These are phyloP conservation scores for Brachionus rotundiformis DNA, from an alignment of 1,140 invertebrate species.

Conservation along the genomic window DNA sequence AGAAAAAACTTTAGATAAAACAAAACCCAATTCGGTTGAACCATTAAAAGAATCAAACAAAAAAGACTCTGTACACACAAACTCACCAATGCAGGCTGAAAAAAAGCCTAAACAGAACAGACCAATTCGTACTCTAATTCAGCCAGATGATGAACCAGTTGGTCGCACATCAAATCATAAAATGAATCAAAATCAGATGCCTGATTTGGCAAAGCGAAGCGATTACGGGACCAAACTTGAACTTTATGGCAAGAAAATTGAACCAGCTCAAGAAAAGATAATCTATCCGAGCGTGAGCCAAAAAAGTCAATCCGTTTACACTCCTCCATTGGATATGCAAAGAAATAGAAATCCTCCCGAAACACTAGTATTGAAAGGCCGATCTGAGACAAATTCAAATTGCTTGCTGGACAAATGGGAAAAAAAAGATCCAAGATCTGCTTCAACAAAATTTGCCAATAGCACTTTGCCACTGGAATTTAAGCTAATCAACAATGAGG, in stretches of 20 bases:
- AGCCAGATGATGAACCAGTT: neutral
- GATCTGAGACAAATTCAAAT: neutral
- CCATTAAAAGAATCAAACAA: slow-evolving; percentile 32
- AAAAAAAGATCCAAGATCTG: neutral
- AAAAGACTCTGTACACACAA: neutral
- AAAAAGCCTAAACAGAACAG: neutral
- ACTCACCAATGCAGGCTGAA: neutral
- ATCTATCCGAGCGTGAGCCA: neutral
- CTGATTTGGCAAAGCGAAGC: neutral
- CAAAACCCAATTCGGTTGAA: neutral
- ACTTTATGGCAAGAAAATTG: neutral
- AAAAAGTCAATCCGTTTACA: neutral
- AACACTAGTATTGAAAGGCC: neutral
- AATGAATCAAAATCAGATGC: neutral
- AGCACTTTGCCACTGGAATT: slow-evolving; percentile 14
- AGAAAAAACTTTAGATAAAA: neutral
- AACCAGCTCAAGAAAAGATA: neutral
- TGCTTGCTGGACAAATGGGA: neutral
- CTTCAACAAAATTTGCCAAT: neutral
- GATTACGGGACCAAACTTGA: neutral
- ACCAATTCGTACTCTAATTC: neutral
- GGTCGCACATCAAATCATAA: neutral
- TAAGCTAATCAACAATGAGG: slow-evolving; percentile 5
- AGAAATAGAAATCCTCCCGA: neutral
- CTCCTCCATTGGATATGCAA: slow-evolving; percentile 1